Conservation (phyloP, 1,140 invertebrate genomes). For the Limonius californicus region DNA sequence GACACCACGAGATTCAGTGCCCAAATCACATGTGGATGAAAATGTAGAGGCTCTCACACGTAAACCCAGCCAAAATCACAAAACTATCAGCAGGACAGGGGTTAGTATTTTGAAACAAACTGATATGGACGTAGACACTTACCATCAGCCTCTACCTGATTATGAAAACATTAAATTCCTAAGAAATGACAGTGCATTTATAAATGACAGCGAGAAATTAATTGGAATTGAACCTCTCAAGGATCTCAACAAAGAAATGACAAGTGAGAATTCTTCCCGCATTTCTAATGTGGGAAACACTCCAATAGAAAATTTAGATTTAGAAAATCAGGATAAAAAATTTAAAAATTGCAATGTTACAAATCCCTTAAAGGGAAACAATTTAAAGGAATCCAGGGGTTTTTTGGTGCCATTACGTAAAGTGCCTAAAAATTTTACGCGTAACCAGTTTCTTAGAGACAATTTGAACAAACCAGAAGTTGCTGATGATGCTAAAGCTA, state of each 20-base stretch:
- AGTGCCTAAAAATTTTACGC: conserved; percentile 44
- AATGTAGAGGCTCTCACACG: no score
- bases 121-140: conserved; percentile 7
- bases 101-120: no score
- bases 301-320: no score
- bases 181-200: conserved; percentile 36
- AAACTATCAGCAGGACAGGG: no score
- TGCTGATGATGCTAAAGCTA: background rate
- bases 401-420: conserved; percentile 29
- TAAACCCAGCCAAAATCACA: no score
- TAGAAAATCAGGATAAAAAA: no score
- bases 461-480: background rate
- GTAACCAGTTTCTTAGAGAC: conserved; percentile 33
- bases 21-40: no score
- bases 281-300: background rate
- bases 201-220: conserved; percentile 29
- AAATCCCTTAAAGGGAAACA: background rate
- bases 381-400: background rate
- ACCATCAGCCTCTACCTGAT: conserved; percentile 28
- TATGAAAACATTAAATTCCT: conserved; percentile 43
- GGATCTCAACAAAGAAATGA: conserved; percentile 16
- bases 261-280: background rate
- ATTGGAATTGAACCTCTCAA: conserved; percentile 33
- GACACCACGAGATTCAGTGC: background rate
- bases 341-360: no score